Percentiles rank a stretch among this genome's conserved stretches.
phyloP scores from a whole-genome alignment of 2,113 vertebrate species.

The Elaphurus davidianus region DNA sequence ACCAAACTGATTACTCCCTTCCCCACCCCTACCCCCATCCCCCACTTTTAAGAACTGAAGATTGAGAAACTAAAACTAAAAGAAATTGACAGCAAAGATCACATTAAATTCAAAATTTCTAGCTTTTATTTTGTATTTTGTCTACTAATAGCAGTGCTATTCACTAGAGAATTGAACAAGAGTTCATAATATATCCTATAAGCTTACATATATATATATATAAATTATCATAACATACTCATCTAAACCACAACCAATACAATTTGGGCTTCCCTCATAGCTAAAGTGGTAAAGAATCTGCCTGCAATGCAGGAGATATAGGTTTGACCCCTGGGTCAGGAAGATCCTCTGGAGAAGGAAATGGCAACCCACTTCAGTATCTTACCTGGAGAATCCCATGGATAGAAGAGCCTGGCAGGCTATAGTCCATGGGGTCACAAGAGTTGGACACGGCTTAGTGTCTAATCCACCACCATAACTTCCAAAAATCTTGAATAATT shows the following conservation, averaged over 20 bases:
- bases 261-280: not conserved
- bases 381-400: not conserved
- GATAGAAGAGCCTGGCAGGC: not conserved
- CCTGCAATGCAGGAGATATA: not conserved
- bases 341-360: not conserved
- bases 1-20: not conserved
- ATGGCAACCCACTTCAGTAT: not conserved
- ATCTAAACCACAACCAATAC: not conserved
- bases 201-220: not conserved
- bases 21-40: not conserved
- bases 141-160: not conserved
- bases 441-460: fast-evolving
- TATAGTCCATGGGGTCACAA: not conserved
- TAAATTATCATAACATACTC: not conserved
- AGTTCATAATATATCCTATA: not conserved
- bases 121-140: not conserved
- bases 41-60: not conserved
- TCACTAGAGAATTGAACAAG: not conserved
- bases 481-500: not conserved
- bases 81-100: not conserved
- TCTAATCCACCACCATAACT: not conserved
- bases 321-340: not conserved
- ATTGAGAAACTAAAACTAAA: not conserved
- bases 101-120: constrained; percentile 1
- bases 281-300: not conserved